phyloP scores from a whole-genome alignment of 2,888 invertebrate species.

The Cylindroiulus punctatus region DNA sequence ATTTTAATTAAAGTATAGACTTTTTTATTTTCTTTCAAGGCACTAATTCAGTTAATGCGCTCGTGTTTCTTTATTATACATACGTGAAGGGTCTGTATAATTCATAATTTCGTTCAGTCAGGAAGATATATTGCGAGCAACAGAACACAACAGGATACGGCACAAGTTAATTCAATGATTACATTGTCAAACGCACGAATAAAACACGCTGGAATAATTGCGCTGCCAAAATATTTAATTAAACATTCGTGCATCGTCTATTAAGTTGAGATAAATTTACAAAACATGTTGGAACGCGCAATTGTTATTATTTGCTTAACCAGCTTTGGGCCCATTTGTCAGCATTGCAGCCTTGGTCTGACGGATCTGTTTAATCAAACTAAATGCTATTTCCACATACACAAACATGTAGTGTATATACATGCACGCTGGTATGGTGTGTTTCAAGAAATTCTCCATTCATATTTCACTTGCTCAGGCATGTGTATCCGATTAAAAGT shows the following conservation, averaged over 20 bases:
- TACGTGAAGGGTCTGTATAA: too few species aligned
- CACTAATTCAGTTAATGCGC: too few species aligned
- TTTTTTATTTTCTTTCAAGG: too few species aligned
- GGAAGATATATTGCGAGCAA: neutral
- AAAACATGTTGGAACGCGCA: neutral
- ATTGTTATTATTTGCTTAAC: neutral
- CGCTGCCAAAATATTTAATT: neutral
- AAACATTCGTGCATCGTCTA: neutral
- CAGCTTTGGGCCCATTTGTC: neutral
- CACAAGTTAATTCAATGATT: neutral
- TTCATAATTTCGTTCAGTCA: neutral
- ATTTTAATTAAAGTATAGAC: too few species aligned
- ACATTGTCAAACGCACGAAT: neutral
- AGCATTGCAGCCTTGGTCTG: neutral
- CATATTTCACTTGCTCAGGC: neutral
- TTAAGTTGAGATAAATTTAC: neutral
- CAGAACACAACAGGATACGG: neutral
- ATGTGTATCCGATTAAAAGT: constrained; percentile 38
- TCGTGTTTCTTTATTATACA: too few species aligned
- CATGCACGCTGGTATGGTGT: neutral
- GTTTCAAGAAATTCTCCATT: neutral
- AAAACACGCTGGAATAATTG: neutral
- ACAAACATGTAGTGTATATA: neutral
- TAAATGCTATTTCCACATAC: neutral
- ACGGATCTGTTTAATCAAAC: constrained; percentile 14